Percentiles rank a stretch among this genome's conserved stretches.
Evolutionary conservation across 2,888 invertebrate species (phyloP).

Genomic region (Entomobrya proxima): DNA sequence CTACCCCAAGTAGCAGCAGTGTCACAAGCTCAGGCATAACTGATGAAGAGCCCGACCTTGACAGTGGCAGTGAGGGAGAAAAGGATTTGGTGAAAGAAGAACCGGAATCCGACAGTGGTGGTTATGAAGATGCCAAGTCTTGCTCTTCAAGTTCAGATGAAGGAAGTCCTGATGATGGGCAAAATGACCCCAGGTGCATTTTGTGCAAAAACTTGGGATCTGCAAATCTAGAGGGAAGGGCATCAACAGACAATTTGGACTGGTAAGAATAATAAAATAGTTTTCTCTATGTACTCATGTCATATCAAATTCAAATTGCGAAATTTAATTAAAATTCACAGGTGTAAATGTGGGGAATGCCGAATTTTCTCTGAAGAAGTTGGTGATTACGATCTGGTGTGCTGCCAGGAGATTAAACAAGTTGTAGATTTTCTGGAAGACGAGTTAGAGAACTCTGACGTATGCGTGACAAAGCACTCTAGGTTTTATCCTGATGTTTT

Average conservation of each 20-base stretch:
- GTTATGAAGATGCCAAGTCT: background rate
- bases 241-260: too few species aligned
- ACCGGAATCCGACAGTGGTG: background rate
- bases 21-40: conserved; percentile 34
- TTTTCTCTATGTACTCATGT: background rate
- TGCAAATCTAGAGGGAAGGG: conserved; percentile 34
- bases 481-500: conserved; percentile 66
- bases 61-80: conserved; percentile 55
- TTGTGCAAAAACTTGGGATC: conserved; percentile 63
- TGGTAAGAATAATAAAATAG: too few species aligned
- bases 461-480: conserved; percentile 65
- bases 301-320: too few species aligned
- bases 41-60: conserved; percentile 41
- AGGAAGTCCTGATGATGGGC: conserved; percentile 38
- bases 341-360: conserved; percentile 70
- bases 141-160: conserved; percentile 24
- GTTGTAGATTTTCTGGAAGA: conserved; percentile 62
- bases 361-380: conserved; percentile 1
- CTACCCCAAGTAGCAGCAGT: conserved; percentile 54
- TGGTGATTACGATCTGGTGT: conserved; percentile 66
- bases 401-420: conserved; percentile 65
- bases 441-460: conserved; percentile 55
- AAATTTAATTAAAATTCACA: too few species aligned
- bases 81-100: background rate
- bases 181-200: conserved; percentile 48